Evolutionary conservation across 2,113 vertebrate species (phyloP).

Genomic region (Anolis carolinensis): DNA sequence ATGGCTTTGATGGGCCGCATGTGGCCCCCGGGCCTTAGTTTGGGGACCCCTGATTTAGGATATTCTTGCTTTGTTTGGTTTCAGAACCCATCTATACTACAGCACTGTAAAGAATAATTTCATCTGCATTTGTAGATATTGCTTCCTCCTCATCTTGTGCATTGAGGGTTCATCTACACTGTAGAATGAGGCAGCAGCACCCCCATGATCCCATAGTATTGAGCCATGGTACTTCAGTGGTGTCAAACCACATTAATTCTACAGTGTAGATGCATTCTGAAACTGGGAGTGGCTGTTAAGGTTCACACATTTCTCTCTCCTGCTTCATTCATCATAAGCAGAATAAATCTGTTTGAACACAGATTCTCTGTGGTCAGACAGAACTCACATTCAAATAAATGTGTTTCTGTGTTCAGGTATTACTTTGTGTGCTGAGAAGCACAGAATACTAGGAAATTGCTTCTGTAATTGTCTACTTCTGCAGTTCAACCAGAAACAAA

Average conservation of each 20-base stretch:
- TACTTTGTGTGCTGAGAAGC: background rate
- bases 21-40: too few relatives aligned
- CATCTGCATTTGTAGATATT: background rate
- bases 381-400: background rate
- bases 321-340: background rate
- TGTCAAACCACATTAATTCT: too few relatives aligned
- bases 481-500: background rate
- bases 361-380: background rate
- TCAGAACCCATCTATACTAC: constrained; percentile 10
- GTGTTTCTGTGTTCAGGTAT: background rate
- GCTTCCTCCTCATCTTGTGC: background rate
- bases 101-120: background rate
- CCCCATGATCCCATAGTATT: too few relatives aligned
- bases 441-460: background rate
- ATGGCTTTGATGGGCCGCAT: too few relatives aligned
- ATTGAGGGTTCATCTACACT: background rate
- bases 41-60: too few relatives aligned
- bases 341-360: background rate
- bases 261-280: too few relatives aligned
- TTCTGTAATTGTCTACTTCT: background rate
- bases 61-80: constrained; percentile 40
- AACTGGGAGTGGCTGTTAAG: background rate
- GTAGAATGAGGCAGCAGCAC: too few relatives aligned
- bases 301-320: background rate
- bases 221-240: too few relatives aligned